These are phyloP conservation scores for human (Homo sapiens) DNA, from an alignment of 2,113 vertebrate genomes.

Conservation along the genomic window DNA sequence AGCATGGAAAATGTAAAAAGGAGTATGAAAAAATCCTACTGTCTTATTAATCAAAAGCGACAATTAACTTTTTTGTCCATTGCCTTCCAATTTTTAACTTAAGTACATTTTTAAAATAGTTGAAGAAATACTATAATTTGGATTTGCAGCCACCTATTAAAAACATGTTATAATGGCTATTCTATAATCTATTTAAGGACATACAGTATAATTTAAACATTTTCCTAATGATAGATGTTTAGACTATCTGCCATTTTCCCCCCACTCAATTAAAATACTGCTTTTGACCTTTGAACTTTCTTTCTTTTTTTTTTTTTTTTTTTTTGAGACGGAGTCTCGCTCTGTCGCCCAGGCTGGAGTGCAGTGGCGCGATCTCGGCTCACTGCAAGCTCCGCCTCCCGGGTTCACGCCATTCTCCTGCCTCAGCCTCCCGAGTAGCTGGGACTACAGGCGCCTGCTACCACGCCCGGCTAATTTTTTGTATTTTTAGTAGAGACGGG, in stretches of 20 bases:
- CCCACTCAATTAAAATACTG: neutral
- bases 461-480: too few relatives aligned
- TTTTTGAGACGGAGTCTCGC: too few relatives aligned
- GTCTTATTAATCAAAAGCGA: slow-evolving; percentile 27
- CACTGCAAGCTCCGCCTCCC: too few relatives aligned
- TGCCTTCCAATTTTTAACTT: slow-evolving; percentile 35
- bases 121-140: slow-evolving; percentile 37
- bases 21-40: neutral
- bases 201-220: neutral
- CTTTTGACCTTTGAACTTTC: slow-evolving; percentile 41
- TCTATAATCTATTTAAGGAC: slow-evolving; percentile 25
- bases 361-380: too few relatives aligned
- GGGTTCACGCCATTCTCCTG: too few relatives aligned
- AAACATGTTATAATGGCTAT: neutral
- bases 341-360: too few relatives aligned
- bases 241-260: neutral
- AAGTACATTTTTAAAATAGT: slow-evolving; percentile 31
- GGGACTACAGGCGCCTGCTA: too few relatives aligned
- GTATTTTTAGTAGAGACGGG: too few relatives aligned
- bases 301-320: too few relatives aligned
- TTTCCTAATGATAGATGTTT: slow-evolving; percentile 10
- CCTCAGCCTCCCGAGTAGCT: too few relatives aligned
- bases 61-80: neutral
- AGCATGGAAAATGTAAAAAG: slow-evolving; percentile 28
- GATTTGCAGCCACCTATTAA: neutral